Conservation (phyloP, 2,888 invertebrate species). For the Phytoseiulus persimilis region DNA sequence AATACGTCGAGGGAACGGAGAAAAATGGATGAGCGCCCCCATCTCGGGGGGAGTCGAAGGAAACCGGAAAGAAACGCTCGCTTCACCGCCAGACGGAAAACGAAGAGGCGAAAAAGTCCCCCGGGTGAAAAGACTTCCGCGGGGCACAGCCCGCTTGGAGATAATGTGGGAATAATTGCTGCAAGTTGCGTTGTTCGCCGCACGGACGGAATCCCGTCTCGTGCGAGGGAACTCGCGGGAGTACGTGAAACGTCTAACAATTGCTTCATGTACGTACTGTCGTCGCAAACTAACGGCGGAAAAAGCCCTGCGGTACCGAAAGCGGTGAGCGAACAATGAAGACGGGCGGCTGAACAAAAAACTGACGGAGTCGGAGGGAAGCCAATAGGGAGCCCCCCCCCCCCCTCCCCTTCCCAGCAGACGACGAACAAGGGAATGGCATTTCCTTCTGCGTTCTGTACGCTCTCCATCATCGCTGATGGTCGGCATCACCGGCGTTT, state of each 20-base stretch:
- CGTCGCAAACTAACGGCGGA: not conserved
- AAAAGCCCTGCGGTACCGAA: not conserved
- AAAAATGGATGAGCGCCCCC: too few relatives aligned
- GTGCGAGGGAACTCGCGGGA: not conserved
- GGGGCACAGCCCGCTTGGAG: not conserved
- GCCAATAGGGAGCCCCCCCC: not conserved
- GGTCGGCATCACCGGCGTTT: not conserved
- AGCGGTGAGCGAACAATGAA: not conserved
- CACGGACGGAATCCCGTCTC: not conserved
- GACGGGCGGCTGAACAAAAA: not conserved
- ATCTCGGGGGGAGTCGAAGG: too few relatives aligned
- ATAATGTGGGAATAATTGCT: slow-evolving; percentile 5
- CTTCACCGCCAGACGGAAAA: not conserved
- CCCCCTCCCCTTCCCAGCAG: not conserved
- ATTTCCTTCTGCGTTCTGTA: not conserved
- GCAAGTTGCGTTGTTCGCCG: not conserved
- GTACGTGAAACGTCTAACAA: not conserved
- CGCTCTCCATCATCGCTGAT: not conserved
- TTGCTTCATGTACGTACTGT: not conserved
- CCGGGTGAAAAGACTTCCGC: not conserved
- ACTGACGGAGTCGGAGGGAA: not conserved
- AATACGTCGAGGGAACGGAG: too few relatives aligned
- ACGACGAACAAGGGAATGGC: not conserved
- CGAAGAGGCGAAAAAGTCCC: not conserved
- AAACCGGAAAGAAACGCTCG: not conserved